phyloP scores from a whole-genome alignment of 2,113 vertebrate species.

The Lates calcarifer region DNA sequence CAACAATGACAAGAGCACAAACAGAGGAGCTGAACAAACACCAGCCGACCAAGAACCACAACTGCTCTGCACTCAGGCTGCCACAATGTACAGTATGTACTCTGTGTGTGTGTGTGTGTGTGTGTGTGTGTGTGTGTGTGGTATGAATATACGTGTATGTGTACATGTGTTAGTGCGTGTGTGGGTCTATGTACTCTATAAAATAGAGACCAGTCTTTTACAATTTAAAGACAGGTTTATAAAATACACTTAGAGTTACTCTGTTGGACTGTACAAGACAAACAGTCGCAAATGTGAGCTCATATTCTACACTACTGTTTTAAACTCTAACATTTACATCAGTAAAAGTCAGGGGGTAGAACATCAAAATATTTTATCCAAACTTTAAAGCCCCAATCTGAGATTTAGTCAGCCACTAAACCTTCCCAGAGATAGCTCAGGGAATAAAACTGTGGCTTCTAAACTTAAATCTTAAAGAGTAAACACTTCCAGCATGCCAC shows the following conservation, averaged over 20 bases:
- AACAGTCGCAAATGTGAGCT: slow-evolving; percentile 44
- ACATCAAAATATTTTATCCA: slow-evolving; percentile 7
- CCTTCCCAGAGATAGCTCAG: not conserved
- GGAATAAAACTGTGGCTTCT: not conserved
- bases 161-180: slow-evolving; percentile 37
- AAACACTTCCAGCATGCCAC: not conserved
- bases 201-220: slow-evolving; percentile 46
- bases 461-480: not conserved
- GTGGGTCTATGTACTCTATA: slow-evolving; percentile 36
- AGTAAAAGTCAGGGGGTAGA: slow-evolving; percentile 19
- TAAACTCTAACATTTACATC: slow-evolving; percentile 57
- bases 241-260: slow-evolving; percentile 53
- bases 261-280: slow-evolving; percentile 33
- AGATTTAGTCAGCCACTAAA: not conserved
- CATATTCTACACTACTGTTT: slow-evolving; percentile 36
- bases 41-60: slow-evolving; percentile 48
- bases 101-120: slow-evolving; percentile 36
- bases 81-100: slow-evolving; percentile 44
- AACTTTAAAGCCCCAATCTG: slow-evolving; percentile 56
- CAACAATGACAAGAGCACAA: slow-evolving; percentile 44
- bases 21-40: slow-evolving; percentile 53
- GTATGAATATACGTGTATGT: slow-evolving; percentile 32
- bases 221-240: slow-evolving; percentile 43
- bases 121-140: slow-evolving; percentile 21
- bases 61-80: slow-evolving; percentile 58